Evolutionary conservation across 2,888 invertebrate species (phyloP), one percentile per base, ranked within the genome.

Genomic region (Unio delphinus): DNA sequence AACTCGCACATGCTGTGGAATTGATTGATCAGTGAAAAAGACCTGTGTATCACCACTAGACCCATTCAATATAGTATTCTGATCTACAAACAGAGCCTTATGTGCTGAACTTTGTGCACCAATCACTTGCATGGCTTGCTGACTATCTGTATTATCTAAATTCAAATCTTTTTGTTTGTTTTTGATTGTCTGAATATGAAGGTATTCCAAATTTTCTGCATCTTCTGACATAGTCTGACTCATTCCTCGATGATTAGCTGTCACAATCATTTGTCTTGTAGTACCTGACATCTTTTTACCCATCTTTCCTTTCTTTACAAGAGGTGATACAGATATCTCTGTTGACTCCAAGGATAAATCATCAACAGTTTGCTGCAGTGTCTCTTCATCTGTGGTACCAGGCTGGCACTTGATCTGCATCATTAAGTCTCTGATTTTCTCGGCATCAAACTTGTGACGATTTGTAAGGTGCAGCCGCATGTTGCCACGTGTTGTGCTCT

Each of bases 401-500:
- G 30, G 54, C 11, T 55, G 26, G 15, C 54, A 67, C 59, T 65
- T 69, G 23, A 72, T 59, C 57, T 69, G 65, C 28, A 56, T 28
- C 83, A 85, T 85, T 11, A 83, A 64, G 17, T 71, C 64, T 57
- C 79, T 80, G 20, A 82, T 76, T n/a, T 64, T 64, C 1, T 75
- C 78, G 6, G 73, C 63, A 54, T 70, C 67, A 55, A 72, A 73
- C 55, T 82, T 83, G 65, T 85, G 84, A 55, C 72, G 79, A 68
- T 81, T 82, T 18, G 72, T 72, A 11, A 86, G 74, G 70, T 86
- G 86, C 7, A 83, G 75, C 56, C 82, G 77, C 82, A 86, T 83
- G 73, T 86, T 85, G 3, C 86, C 85, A 2, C 83, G 76, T 8
- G 86, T 86, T 11, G 85, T 84, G 56, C 84, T 84, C 54, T 80